Evolutionary conservation across 23 tunicate species (phyloP).

Genomic region (Clavelina lepadiformis): DNA sequence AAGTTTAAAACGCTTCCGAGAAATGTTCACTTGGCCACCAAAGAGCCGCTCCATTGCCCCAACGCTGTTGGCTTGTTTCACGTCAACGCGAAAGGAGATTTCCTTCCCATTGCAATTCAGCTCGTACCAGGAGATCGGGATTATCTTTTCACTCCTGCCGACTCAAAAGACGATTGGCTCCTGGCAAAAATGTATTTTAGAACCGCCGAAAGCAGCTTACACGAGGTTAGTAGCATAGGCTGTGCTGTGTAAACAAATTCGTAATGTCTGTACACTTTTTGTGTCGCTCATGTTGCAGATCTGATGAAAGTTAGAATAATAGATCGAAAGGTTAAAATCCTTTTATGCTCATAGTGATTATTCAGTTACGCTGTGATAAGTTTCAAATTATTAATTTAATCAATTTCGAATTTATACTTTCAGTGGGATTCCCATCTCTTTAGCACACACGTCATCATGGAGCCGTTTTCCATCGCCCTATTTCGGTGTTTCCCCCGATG

Average conservation of each 20-base stretch:
- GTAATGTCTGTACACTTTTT: too few relatives aligned
- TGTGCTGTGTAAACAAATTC: too few relatives aligned
- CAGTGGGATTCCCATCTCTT: slow-evolving; percentile 25
- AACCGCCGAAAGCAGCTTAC: slow-evolving; percentile 3
- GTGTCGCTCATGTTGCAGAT: too few relatives aligned
- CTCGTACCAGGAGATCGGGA: slow-evolving; percentile 27
- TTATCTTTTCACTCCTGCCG: slow-evolving; percentile 31
- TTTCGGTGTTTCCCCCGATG: slow-evolving; percentile 41
- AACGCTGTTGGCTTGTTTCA: slow-evolving; percentile 31
- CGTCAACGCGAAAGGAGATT: slow-evolving; percentile 17
- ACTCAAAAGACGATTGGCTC: slow-evolving; percentile 45
- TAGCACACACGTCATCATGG: slow-evolving; percentile 20
- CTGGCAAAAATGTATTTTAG: slow-evolving; percentile 63
- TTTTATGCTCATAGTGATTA: too few relatives aligned
- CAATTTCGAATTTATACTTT: too few relatives aligned
- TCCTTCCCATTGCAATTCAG: slow-evolving; percentile 50
- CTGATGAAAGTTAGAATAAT: too few relatives aligned
- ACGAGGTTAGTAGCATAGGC: slow-evolving; percentile 47
- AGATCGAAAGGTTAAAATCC: too few relatives aligned
- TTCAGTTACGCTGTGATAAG: too few relatives aligned
- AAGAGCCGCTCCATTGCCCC: too few relatives aligned
- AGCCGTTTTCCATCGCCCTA: slow-evolving; percentile 41
- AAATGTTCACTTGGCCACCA: too few relatives aligned
- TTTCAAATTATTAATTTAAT: too few relatives aligned
- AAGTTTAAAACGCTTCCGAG: slow-evolving; percentile 23